Evolutionary conservation across 2,113 vertebrate genomes (phyloP).

Genomic region (Gymnobelideus leadbeateri): DNA sequence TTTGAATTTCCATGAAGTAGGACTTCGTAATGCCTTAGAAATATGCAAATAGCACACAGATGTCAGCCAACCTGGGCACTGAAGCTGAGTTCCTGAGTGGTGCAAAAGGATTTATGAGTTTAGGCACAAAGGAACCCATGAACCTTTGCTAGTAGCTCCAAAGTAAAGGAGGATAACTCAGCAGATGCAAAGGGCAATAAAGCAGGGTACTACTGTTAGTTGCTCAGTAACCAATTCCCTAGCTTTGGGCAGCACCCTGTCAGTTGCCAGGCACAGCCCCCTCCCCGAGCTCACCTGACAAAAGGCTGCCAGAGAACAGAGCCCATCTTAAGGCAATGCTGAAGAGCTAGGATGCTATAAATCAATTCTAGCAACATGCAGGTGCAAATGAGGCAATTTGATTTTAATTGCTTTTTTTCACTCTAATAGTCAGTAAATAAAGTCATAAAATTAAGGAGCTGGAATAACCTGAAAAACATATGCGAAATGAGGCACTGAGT

Average conservation of each 20-base stretch:
- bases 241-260: neutral
- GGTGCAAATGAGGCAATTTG: conserved; percentile 34
- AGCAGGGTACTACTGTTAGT: neutral
- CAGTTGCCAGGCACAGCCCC: neutral
- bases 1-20: neutral
- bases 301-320: neutral
- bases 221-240: neutral
- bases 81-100: neutral
- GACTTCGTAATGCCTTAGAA: neutral
- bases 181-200: neutral
- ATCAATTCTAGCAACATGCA: conserved; percentile 42
- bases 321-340: conserved; percentile 15
- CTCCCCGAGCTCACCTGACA: neutral
- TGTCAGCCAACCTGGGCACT: neutral
- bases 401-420: conserved; percentile 49
- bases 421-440: conserved; percentile 57
- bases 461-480: conserved; percentile 10
- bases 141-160: neutral
- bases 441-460: conserved; percentile 50
- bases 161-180: neutral
- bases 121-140: neutral
- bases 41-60: neutral
- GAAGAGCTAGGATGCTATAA: neutral
- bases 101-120: neutral
- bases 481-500: conserved; percentile 21